Conservation (phyloP, 35 echinoderm and acorn worm species). For the Lytechinus variegatus region DNA sequence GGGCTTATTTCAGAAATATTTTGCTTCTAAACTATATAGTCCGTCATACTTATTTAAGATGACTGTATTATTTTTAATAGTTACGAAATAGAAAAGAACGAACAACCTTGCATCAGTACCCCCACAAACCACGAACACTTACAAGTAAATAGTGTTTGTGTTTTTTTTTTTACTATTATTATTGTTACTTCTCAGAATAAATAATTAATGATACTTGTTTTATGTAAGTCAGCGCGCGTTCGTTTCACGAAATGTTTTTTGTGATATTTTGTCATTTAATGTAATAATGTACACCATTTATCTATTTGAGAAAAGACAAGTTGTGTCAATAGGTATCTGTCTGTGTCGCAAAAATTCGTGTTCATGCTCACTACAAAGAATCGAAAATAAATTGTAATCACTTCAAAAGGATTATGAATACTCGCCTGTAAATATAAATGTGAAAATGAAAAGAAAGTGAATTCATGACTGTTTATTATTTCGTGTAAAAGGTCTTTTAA, state of each 20-base stretch:
- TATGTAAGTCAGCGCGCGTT: background rate
- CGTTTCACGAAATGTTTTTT: background rate
- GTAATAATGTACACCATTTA: constrained; percentile 2
- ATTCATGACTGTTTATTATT: background rate
- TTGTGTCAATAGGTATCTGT: background rate
- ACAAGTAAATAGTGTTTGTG: no score
- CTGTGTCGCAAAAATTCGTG: background rate
- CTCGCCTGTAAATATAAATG: constrained; percentile 18
- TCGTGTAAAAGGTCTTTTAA: background rate
- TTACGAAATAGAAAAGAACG: no score
- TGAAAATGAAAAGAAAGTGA: background rate
- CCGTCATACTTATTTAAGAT: no score
- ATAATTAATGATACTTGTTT: background rate
- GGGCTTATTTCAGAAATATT: no score
- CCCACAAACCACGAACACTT: no score
- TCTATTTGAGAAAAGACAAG: background rate
- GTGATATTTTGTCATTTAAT: constrained; percentile 14
- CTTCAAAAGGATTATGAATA: background rate
- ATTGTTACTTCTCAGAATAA: background rate
- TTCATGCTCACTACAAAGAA: background rate
- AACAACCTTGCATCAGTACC: no score
- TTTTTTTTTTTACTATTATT: no score
- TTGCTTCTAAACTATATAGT: no score
- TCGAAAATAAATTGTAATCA: background rate
- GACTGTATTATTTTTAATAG: no score